Evolutionary conservation across 2,888 invertebrate genomes (phyloP).

Genomic region (Pilophorus perplexus): DNA sequence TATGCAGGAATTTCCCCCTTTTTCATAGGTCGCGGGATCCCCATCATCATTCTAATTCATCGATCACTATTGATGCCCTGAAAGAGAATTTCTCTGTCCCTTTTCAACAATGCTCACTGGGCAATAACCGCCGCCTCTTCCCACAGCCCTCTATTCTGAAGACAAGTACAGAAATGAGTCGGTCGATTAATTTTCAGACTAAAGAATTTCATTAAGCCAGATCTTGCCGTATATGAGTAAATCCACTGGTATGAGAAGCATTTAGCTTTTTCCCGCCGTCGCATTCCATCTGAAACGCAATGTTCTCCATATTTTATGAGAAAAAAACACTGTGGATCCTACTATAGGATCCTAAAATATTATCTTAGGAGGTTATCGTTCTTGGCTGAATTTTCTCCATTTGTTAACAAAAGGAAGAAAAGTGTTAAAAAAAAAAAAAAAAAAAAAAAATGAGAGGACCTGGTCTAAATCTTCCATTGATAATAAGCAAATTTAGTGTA

Average conservation of each 20-base stretch:
- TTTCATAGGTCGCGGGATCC: too few relatives aligned
- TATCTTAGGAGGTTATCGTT: too few relatives aligned
- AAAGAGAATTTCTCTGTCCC: neutral
- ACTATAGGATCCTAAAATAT: too few relatives aligned
- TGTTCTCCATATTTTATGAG: too few relatives aligned
- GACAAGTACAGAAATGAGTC: neutral
- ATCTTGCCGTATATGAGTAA: neutral
- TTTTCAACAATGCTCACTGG: neutral
- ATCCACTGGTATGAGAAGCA: constrained; percentile 1
- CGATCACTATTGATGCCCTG: constrained; percentile 9
- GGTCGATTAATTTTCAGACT: neutral
- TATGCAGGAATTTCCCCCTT: too few relatives aligned
- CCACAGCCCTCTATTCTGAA: too few relatives aligned
- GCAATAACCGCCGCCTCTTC: constrained; percentile 7
- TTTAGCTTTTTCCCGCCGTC: neutral
- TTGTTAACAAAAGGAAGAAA: constrained; percentile 1
- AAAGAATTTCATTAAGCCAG: constrained; percentile 3
- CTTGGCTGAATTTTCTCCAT: neutral
- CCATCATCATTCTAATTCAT: constrained; percentile 9
- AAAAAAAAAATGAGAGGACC: too few relatives aligned
- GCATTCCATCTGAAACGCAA: too few relatives aligned
- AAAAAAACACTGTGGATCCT: too few relatives aligned
- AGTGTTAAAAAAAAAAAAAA: too few relatives aligned
- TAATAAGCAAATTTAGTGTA: too few relatives aligned
- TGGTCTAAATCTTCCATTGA: too few relatives aligned